These are phyloP conservation scores for Steatornis caripensis DNA, from an alignment of 2,113 vertebrate genomes.

Conservation along the genomic window DNA sequence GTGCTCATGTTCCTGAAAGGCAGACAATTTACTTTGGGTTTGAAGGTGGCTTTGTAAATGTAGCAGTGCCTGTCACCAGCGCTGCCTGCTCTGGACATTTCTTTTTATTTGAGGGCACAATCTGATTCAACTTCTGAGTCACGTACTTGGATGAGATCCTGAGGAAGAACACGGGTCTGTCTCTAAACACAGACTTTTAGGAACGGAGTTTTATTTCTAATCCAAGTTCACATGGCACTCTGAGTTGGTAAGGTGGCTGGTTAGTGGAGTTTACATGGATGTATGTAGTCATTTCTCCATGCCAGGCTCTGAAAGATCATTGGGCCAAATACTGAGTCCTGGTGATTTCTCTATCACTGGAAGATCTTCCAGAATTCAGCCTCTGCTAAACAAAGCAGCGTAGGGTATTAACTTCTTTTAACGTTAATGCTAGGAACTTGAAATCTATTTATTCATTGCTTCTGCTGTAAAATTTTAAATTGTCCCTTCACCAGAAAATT, in stretches of 20 bases:
- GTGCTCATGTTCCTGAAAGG: background rate
- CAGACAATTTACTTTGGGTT: background rate
- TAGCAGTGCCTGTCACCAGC: background rate
- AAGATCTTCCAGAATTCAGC: background rate
- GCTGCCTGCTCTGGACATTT: background rate
- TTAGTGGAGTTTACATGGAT: background rate
- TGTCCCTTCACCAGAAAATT: background rate
- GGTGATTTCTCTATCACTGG: fast-evolving
- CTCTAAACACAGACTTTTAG: background rate
- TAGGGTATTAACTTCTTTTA: background rate
- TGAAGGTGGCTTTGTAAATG: background rate
- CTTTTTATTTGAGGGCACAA: background rate
- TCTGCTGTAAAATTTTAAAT: background rate
- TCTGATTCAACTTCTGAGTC: background rate
- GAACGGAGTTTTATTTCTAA: background rate
- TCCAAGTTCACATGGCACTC: background rate
- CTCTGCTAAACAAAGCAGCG: background rate
- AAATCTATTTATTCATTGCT: background rate
- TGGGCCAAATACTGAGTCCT: background rate
- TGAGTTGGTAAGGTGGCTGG: background rate
- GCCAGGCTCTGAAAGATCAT: background rate
- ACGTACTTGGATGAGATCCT: background rate
- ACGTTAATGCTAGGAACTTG: background rate
- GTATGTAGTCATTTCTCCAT: background rate
- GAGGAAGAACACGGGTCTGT: background rate